Evolutionary conservation across 2,888 invertebrate species (phyloP).

Genomic region (Orthosia cruda): DNA sequence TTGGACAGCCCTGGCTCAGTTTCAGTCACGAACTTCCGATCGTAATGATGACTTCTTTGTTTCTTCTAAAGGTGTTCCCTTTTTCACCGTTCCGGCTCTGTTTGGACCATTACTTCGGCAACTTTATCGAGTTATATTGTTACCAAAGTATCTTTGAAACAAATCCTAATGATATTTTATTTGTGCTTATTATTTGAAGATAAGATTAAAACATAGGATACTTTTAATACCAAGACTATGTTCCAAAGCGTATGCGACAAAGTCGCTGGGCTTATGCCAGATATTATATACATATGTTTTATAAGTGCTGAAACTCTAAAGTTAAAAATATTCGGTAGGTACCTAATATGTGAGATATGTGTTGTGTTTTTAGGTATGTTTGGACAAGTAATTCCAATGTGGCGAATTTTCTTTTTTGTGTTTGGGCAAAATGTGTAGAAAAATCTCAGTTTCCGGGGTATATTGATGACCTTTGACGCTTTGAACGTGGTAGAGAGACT

Average conservation of each 20-base stretch:
- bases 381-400: not conserved
- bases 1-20: constrained; percentile 42
- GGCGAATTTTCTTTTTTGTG: not conserved
- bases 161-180: constrained; percentile 29
- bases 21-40: constrained; percentile 61
- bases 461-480: constrained; percentile 18
- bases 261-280: no score
- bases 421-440: not conserved
- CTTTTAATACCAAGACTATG: no score
- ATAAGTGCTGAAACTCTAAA: no score
- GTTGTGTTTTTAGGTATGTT: not conserved
- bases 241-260: no score
- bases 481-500: not conserved
- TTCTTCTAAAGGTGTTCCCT: constrained; percentile 51
- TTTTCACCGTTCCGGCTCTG: constrained; percentile 22
- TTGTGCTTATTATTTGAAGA: constrained; percentile 17
- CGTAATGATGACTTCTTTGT: constrained; percentile 67
- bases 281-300: no score
- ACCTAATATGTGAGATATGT: not conserved
- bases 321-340: no score
- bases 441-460: not conserved
- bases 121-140: constrained; percentile 48
- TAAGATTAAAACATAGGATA: no score
- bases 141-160: constrained; percentile 17
- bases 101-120: constrained; percentile 42